Evolutionary conservation across 2,888 invertebrate genomes (phyloP).

Genomic region (Uropetala carovei): DNA sequence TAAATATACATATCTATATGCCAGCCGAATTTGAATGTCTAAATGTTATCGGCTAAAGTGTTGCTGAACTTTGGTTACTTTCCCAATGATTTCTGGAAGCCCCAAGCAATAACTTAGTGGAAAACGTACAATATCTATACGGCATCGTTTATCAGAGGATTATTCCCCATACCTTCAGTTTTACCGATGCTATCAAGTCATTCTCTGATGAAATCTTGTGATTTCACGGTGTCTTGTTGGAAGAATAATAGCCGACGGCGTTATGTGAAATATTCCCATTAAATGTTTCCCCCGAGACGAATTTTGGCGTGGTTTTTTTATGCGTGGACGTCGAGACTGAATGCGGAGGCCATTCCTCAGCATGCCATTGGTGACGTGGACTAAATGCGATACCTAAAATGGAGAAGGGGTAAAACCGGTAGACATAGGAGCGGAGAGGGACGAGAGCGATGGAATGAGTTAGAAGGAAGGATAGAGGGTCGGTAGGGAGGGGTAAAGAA

Average conservation of each 20-base stretch:
- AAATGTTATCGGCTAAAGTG: too few species aligned
- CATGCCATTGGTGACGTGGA: slow-evolving; percentile 47
- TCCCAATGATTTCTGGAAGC: too few species aligned
- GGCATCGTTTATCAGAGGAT: too few species aligned
- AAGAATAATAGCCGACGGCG: not conserved
- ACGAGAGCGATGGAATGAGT: not conserved
- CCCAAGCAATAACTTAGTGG: too few species aligned
- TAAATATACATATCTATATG: too few species aligned
- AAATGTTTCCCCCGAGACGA: not conserved
- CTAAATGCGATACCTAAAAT: slow-evolving; percentile 47
- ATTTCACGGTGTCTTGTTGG: not conserved
- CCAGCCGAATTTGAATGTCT: too few species aligned
- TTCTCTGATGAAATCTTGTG: not conserved
- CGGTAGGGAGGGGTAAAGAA: not conserved
- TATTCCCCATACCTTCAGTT: not conserved
- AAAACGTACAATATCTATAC: too few species aligned
- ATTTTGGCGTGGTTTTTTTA: not conserved
- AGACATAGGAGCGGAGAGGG: slow-evolving; percentile 1
- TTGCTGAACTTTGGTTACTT: too few species aligned
- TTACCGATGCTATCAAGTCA: not conserved
- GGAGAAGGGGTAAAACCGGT: not conserved
- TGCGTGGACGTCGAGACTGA: slow-evolving; percentile 28
- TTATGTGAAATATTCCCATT: not conserved
- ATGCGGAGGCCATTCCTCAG: slow-evolving; percentile 52
- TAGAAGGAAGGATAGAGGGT: not conserved